phyloP scores from a whole-genome alignment of 2,113 vertebrate species.

The Puffinus mauretanicus region DNA sequence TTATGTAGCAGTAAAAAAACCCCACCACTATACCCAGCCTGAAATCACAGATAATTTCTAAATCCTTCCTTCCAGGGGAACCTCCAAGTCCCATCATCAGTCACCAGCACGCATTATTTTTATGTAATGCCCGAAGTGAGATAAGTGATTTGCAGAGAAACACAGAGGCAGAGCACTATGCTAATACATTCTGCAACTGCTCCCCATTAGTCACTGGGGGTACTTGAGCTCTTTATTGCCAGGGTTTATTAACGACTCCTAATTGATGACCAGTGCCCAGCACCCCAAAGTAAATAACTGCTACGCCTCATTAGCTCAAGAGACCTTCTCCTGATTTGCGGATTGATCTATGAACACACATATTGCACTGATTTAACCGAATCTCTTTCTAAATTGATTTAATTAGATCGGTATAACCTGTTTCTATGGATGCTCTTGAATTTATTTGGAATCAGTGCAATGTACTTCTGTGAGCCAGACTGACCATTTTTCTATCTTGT shows the following conservation, averaged over 20 bases:
- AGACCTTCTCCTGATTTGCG: slow-evolving; percentile 48
- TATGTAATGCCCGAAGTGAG: background rate
- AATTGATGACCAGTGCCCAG: slow-evolving; percentile 53
- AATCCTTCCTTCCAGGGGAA: background rate
- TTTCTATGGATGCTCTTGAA: slow-evolving; percentile 33
- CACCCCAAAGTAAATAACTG: slow-evolving; percentile 66
- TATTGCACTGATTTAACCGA: slow-evolving; percentile 43
- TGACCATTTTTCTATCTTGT: background rate
- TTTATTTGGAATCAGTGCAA: slow-evolving; percentile 23
- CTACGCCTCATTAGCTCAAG: slow-evolving; percentile 52
- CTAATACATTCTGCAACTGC: slow-evolving; percentile 49
- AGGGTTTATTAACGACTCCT: slow-evolving; percentile 60
- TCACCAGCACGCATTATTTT: background rate
- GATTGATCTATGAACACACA: slow-evolving; percentile 50
- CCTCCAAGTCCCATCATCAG: slow-evolving; percentile 1
- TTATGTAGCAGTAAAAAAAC: background rate
- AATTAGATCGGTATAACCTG: slow-evolving; percentile 29
- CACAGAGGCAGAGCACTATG: slow-evolving; percentile 36
- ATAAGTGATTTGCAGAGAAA: slow-evolving; percentile 44
- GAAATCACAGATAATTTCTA: background rate
- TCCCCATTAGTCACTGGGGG: slow-evolving; percentile 55
- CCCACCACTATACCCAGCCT: background rate
- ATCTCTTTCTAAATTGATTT: slow-evolving; percentile 58
- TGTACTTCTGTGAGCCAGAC: background rate
- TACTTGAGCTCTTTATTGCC: slow-evolving; percentile 50